Conservation (phyloP, 2,797 vertebrate genomes). For the Gambusia yucatana region DNA sequence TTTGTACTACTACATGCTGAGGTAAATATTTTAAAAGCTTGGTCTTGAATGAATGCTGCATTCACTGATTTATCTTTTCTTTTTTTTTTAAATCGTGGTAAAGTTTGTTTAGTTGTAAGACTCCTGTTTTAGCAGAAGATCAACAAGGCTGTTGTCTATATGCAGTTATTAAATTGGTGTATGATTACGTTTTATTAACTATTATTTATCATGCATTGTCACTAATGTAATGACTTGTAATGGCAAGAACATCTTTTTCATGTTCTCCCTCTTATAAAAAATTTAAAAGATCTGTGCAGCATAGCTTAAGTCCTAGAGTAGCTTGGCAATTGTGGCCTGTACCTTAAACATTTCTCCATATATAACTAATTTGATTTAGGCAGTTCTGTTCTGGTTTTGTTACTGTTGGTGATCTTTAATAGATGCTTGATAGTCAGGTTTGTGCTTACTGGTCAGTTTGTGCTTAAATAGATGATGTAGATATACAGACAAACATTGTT, state of each 20-base stretch:
- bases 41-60: slow-evolving; percentile 39
- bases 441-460: slow-evolving; percentile 4
- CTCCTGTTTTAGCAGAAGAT: slow-evolving; percentile 61
- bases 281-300: background rate
- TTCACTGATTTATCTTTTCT: slow-evolving; percentile 2
- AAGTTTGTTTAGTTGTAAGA: slow-evolving; percentile 56
- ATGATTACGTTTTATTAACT: slow-evolving; percentile 13
- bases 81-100: slow-evolving; percentile 29
- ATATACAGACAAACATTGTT: slow-evolving; percentile 20
- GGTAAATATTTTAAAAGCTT: slow-evolving; percentile 49
- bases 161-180: slow-evolving; percentile 62
- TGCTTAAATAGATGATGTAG: slow-evolving; percentile 9
- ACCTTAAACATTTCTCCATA: background rate
- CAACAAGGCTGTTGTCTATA: slow-evolving; percentile 56
- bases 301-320: slow-evolving; percentile 12
- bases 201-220: slow-evolving; percentile 17
- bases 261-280: background rate
- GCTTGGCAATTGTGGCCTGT: slow-evolving; percentile 9
- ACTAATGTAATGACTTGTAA: slow-evolving; percentile 27
- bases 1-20: slow-evolving; percentile 37
- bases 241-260: background rate
- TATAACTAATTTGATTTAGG: slow-evolving; percentile 8
- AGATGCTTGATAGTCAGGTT: background rate
- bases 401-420: background rate
- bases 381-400: background rate